These are phyloP conservation scores for Unio delphinus DNA, from an alignment of 2,888 invertebrate genomes.

Conservation along the genomic window DNA sequence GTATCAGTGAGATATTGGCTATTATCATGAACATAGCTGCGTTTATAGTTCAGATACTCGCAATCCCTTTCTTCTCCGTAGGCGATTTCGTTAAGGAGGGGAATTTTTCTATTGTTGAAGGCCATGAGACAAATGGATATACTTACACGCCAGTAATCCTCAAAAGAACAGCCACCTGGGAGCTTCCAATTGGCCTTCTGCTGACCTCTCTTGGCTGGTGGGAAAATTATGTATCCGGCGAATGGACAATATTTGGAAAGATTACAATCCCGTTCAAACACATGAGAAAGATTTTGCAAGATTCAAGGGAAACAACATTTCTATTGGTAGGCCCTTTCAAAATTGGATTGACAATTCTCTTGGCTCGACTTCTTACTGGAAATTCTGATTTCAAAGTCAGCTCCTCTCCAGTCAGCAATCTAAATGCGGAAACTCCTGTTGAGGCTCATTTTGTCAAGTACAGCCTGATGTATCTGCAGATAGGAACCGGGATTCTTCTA, in stretches of 20 bases:
- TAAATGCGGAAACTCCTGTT: conserved; percentile 24
- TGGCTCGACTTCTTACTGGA: conserved; percentile 49
- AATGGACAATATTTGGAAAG: conserved; percentile 58
- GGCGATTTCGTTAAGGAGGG: conserved; percentile 41
- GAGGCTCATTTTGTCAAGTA: conserved; percentile 47
- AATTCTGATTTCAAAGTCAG: conserved; percentile 42
- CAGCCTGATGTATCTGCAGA: conserved; percentile 59
- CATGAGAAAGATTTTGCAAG: conserved; percentile 54
- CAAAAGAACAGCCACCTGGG: conserved; percentile 77
- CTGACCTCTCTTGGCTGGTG: conserved; percentile 96
- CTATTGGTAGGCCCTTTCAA: conserved; percentile 56
- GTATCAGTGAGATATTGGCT: conserved; percentile 42
- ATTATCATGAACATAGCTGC: conserved; percentile 46
- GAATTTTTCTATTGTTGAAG: conserved; percentile 41
- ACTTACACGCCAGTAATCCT: conserved; percentile 32
- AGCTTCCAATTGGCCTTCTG: conserved; percentile 87
- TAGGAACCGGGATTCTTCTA: conserved; percentile 57
- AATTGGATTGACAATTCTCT: conserved; percentile 50
- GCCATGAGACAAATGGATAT: conserved; percentile 32
- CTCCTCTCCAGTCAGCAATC: conserved; percentile 17
- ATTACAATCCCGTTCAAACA: conserved; percentile 52
- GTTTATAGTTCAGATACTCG: conserved; percentile 50
- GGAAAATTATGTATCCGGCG: conserved; percentile 89
- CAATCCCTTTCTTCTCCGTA: conserved; percentile 43
- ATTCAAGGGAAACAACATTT: conserved; percentile 54